Conservation (phyloP, 2,113 vertebrate species). For the Boulengeromyrus knoepffleri region DNA sequence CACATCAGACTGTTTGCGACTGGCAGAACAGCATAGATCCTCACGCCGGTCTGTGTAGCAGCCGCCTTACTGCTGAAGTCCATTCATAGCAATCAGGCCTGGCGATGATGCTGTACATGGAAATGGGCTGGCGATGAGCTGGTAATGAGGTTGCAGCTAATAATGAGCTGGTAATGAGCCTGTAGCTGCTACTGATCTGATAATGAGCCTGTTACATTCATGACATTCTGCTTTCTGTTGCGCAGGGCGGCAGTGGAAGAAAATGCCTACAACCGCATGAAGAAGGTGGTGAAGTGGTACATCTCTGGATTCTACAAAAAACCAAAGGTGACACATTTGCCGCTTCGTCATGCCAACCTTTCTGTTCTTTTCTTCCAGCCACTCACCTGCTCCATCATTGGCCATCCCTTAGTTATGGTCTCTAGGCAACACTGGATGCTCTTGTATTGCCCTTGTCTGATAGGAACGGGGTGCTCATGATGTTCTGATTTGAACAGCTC, state of each 20-base stretch:
- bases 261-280: constrained; percentile 91
- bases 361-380: neutral
- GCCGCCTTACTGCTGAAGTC: neutral
- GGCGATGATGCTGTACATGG: neutral
- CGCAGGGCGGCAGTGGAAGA: constrained; percentile 88
- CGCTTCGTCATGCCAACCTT: neutral
- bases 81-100: neutral
- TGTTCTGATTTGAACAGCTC: neutral
- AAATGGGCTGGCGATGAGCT: neutral
- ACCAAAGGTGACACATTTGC: constrained; percentile 72
- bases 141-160: neutral
- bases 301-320: constrained; percentile 99
- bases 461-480: neutral
- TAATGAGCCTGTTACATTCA: neutral
- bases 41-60: neutral
- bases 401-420: neutral
- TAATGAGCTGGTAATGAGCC: neutral
- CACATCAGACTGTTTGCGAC: neutral
- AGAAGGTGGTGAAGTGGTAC: constrained; percentile 98
- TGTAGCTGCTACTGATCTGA: neutral
- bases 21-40: neutral
- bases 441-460: neutral
- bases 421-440: neutral
- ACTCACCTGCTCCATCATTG: neutral
- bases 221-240: constrained; percentile 21